Percentiles rank a stretch among this genome's conserved stretches.
phyloP scores from a whole-genome alignment of 2,888 invertebrate species.

The Aporophyla lueneburgensis region DNA sequence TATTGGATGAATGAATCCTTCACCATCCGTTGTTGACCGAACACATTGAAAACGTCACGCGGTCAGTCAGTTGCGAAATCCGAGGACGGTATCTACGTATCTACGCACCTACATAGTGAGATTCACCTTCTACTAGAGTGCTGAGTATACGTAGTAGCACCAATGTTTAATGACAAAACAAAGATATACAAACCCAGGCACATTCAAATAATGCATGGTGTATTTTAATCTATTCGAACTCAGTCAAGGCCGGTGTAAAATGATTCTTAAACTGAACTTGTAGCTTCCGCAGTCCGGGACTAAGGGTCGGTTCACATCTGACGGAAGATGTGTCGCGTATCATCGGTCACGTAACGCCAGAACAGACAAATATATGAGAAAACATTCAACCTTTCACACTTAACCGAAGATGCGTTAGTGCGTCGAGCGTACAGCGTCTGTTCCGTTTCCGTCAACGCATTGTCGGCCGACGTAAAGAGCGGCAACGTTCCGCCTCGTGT shows the following conservation, averaged over 20 bases:
- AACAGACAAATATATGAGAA: too few species aligned
- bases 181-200: conserved; percentile 52
- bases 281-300: conserved; percentile 6
- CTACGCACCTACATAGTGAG: conserved; percentile 36
- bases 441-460: too few species aligned
- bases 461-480: too few species aligned
- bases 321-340: too few species aligned
- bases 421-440: too few species aligned
- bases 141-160: conserved; percentile 46
- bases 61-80: conserved; percentile 65
- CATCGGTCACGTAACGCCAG: too few species aligned
- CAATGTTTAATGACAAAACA: conserved; percentile 53
- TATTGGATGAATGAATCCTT: conserved; percentile 55
- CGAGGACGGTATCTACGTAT: conserved; percentile 59
- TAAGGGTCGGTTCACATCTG: too few species aligned
- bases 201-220: conserved; percentile 33
- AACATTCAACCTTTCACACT: too few species aligned
- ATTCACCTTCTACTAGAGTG: conserved; percentile 54
- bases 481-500: too few species aligned
- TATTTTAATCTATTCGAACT: conserved; percentile 13
- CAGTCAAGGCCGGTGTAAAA: conserved; percentile 29
- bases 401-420: too few species aligned
- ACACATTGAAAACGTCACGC: conserved; percentile 58
- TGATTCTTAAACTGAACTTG: conserved; percentile 9
- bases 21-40: conserved; percentile 53